Evolutionary conservation across 2,888 invertebrate genomes (phyloP).

Genomic region (Pseudeuparius sepicola): DNA sequence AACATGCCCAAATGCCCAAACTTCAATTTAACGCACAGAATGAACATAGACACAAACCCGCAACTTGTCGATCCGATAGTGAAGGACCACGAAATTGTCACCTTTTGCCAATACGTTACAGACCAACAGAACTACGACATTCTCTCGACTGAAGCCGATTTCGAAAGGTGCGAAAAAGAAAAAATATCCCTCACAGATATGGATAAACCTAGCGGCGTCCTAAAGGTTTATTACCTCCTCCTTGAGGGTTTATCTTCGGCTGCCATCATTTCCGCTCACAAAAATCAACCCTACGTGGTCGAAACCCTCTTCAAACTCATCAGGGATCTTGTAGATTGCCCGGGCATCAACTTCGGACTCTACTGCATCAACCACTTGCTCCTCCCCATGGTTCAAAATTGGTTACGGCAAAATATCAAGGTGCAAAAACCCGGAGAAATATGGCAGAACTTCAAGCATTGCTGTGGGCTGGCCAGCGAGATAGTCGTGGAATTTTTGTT

Average conservation of each 20-base stretch:
- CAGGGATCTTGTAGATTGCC: conserved; percentile 63
- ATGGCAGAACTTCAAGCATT: conserved; percentile 89
- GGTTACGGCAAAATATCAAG: conserved; percentile 58
- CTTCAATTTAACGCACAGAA: conserved; percentile 80
- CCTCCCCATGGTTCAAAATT: conserved; percentile 86
- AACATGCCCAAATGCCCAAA: conserved; percentile 91
- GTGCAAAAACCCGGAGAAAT: conserved; percentile 65
- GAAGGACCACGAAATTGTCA: conserved; percentile 47
- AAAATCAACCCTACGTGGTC: conserved; percentile 73
- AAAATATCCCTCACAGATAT: conserved; percentile 51
- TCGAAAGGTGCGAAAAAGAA: conserved; percentile 40
- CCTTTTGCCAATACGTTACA: conserved; percentile 51
- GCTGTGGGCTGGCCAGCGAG: conserved; percentile 87
- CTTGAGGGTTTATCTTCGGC: conserved; percentile 79
- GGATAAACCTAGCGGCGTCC: conserved; percentile 71
- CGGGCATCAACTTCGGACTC: conserved; percentile 81
- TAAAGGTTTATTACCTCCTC: conserved; percentile 84
- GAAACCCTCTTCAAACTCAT: conserved; percentile 81
- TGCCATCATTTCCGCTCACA: conserved; percentile 66
- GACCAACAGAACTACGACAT: conserved; percentile 56
- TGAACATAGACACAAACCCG: conserved; percentile 66
- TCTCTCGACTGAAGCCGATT: conserved; percentile 43
- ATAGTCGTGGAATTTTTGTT: conserved; percentile 78
- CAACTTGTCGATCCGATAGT: conserved; percentile 79
- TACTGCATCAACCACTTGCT: conserved; percentile 88